Evolutionary conservation across 2,888 invertebrate genomes (phyloP), one percentile per base, ranked within the genome.

Genomic region (Leptopilina drosophilae): DNA sequence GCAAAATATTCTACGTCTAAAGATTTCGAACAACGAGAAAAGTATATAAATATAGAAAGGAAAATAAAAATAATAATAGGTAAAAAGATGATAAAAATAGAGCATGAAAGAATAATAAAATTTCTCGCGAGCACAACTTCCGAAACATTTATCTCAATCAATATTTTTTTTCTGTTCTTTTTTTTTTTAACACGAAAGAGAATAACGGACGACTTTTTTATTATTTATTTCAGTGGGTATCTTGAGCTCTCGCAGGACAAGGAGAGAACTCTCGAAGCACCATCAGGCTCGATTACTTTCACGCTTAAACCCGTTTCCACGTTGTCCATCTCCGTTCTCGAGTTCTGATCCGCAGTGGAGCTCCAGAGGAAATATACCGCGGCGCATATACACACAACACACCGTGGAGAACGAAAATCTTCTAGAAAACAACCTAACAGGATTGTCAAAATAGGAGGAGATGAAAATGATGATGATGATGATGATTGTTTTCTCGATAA

Each of bases 281-380:
- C 73, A 73, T 26, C 33, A 73, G 42, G 42, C 88, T 88, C 89
- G 85, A 89, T 88, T 87, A 89, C 89, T 89, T 89, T 88, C 88
- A 87, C 87, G 85, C 88, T 89, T 87, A 88, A 87, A 87, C 87
- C 86, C 87, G 73, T 73, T 73, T 87, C 85, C 84, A 84, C 82
- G 86, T 83, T 87, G 86, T 85, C 87, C 85, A 85, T 85, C 85
- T 87, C 49, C 46, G 53, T 56, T 53, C 56, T 56, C 73, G 56
- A 46, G 82, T 88, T 20, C 87, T 87, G 82, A 85, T 84, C 83
- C 84, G 33, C 33, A 20, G 20, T 33, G 82, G 84, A 49, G 49
- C 49, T 85, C 81, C 75, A 67, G 79, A 84, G 82, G 81, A 81
- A 26, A 62, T 62, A 62, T 14, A 33, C 53, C n/a, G 33, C 33